These are phyloP conservation scores for Metopolophium dirhodum DNA, from an alignment of 1,140 invertebrate genomes.

Conservation along the genomic window DNA sequence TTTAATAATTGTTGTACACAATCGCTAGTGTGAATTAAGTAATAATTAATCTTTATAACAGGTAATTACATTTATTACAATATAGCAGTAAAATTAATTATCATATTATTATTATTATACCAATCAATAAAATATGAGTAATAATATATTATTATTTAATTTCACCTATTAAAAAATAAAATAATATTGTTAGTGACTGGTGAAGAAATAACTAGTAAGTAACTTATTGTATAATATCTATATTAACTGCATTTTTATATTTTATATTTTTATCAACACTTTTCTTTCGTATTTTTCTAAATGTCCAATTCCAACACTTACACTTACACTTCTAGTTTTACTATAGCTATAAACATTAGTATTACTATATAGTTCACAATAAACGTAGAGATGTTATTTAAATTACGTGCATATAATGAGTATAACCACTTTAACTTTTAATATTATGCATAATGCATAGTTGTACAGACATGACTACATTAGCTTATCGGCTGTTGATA, in stretches of 20 bases:
- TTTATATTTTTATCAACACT: background rate
- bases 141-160: too few relatives aligned
- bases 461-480: background rate
- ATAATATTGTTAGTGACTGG: too few relatives aligned
- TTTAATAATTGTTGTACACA: too few relatives aligned
- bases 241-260: background rate
- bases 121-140: too few relatives aligned
- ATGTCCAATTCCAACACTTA: background rate
- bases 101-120: too few relatives aligned
- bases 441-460: background rate
- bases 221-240: background rate
- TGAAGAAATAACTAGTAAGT: too few relatives aligned
- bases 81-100: too few relatives aligned
- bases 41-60: too few relatives aligned
- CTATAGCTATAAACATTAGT: background rate
- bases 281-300: background rate
- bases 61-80: too few relatives aligned
- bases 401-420: background rate
- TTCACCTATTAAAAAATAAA: too few relatives aligned
- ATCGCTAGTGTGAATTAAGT: too few relatives aligned
- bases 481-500: background rate
- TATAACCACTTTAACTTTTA: too few relatives aligned
- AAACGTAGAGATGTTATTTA: background rate
- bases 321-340: background rate
- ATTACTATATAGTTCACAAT: background rate